phyloP scores from a whole-genome alignment of 2,797 vertebrate genomes.

The Furcifer pardalis region DNA sequence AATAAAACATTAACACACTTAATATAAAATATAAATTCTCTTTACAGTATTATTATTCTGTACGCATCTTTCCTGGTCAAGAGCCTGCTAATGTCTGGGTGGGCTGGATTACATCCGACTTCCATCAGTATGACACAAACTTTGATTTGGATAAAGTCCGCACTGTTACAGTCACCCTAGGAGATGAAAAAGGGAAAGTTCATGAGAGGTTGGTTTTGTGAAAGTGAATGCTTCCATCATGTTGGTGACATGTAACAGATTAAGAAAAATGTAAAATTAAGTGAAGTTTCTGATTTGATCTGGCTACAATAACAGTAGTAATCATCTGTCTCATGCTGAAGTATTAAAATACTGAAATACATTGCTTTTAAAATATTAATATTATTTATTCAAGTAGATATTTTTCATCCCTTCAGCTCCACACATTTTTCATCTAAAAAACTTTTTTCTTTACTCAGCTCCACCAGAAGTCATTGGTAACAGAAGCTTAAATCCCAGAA shows the following conservation, averaged over 20 bases:
- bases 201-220: slow-evolving; percentile 88
- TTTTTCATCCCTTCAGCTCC: no score
- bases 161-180: slow-evolving; percentile 93
- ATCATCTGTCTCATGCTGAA: background rate
- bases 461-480: no score
- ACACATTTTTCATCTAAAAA: no score
- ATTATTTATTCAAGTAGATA: no score
- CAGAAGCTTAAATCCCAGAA: no score
- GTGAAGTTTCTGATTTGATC: background rate
- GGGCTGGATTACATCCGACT: slow-evolving; percentile 96
- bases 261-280: background rate
- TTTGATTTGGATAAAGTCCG: slow-evolving; percentile 92
- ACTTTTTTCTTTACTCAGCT: no score
- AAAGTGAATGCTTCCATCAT: background rate
- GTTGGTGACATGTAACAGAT: background rate
- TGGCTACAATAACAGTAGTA: background rate
- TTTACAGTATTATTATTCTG: slow-evolving; percentile 91
- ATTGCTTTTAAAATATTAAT: no score
- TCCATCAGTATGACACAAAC: slow-evolving; percentile 90
- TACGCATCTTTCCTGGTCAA: slow-evolving; percentile 94
- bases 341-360: no score
- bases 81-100: slow-evolving; percentile 95
- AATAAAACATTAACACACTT: background rate
- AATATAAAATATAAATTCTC: background rate
- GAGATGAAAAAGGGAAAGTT: slow-evolving; percentile 96